These are phyloP conservation scores for Eudasyphora cyanicolor DNA, from an alignment of 2,888 invertebrate genomes.

Conservation along the genomic window DNA sequence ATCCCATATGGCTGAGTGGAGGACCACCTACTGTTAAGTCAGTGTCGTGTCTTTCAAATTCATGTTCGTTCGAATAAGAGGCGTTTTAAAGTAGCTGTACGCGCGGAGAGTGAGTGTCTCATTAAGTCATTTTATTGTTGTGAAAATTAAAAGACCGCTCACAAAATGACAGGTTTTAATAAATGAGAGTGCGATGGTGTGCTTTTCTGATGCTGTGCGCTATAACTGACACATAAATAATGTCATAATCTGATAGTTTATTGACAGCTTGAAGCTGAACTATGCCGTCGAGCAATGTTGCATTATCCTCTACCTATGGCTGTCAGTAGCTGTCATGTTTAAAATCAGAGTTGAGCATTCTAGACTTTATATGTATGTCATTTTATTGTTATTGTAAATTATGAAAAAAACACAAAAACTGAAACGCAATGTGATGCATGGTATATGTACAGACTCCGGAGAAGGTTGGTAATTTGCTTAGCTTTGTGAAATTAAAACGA, in stretches of 20 bases:
- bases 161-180: constrained; percentile 56
- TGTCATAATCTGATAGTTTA: constrained; percentile 71
- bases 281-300: constrained; percentile 27
- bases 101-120: constrained; percentile 50
- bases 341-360: constrained; percentile 54
- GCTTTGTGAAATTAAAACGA: neutral
- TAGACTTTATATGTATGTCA: constrained; percentile 43
- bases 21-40: too few species aligned
- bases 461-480: constrained; percentile 37
- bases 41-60: neutral
- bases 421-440: constrained; percentile 54
- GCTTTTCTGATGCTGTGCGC: constrained; percentile 44
- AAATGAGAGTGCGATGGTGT: constrained; percentile 5
- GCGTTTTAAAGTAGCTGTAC: too few species aligned
- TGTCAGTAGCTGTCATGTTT: constrained; percentile 61
- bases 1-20: neutral
- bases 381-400: constrained; percentile 14
- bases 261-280: constrained; percentile 66
- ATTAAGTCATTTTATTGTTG: constrained; percentile 66
- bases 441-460: constrained; percentile 37
- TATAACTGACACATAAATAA: constrained; percentile 70
- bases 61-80: neutral
- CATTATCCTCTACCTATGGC: constrained; percentile 58
- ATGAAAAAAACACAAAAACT: constrained; percentile 31
- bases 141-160: constrained; percentile 59